Conservation (phyloP, 2,113 vertebrate genomes). For the Acanthochromis polyacanthus region DNA sequence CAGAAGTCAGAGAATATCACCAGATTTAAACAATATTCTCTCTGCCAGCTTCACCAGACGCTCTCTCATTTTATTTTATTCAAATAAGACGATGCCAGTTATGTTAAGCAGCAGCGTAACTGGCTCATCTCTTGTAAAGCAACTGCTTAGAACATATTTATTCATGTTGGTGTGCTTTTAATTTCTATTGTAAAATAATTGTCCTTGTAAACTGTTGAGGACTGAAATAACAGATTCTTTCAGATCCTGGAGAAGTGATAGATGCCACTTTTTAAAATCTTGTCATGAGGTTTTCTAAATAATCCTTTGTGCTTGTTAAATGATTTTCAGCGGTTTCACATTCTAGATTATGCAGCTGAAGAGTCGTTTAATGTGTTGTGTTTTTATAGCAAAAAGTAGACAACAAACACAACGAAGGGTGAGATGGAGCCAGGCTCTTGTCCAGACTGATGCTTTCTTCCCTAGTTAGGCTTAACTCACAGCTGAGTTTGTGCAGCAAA, state of each 20-base stretch:
- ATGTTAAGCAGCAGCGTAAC: conserved; percentile 69
- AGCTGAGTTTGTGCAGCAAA: conserved; percentile 21
- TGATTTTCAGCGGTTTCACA: not conserved
- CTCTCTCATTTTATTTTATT: conserved; percentile 75
- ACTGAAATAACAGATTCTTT: conserved; percentile 14
- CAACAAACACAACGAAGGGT: not conserved
- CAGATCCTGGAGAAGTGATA: not conserved
- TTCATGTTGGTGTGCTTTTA: conserved; percentile 62
- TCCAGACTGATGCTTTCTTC: not conserved
- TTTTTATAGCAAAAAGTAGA: not conserved
- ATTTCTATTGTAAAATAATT: conserved; percentile 65
- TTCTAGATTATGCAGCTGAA: not conserved
- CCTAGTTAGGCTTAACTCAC: conserved; percentile 13
- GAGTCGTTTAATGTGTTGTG: not conserved
- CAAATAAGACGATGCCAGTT: conserved; percentile 66
- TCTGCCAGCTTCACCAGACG: conserved; percentile 64
- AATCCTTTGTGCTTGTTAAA: not conserved
- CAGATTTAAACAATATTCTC: conserved; percentile 83
- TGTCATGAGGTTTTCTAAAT: not conserved
- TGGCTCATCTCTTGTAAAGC: conserved; percentile 68
- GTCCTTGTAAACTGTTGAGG: conserved; percentile 45
- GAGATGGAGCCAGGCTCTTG: conserved; percentile 30
- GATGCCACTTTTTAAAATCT: conserved; percentile 2
- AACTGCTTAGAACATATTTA: conserved; percentile 69
- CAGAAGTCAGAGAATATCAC: conserved; percentile 83